Base-by-base conservation (phyloP, 2,113 vertebrate genomes). In the rabbit (Oryctolagus cuniculus) region DNA sequence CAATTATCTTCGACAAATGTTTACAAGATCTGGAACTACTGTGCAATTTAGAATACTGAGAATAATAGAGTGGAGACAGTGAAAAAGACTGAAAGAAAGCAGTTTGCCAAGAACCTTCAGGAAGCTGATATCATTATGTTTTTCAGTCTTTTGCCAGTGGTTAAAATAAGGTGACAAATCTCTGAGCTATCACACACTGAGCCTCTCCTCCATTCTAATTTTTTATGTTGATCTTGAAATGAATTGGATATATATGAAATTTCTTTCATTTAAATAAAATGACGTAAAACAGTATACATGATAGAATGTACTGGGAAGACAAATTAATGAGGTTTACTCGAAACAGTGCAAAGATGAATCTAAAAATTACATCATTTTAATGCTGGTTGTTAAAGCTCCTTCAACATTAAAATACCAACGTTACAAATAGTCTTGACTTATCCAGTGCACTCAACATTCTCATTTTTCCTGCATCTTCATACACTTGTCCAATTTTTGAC, bases 171-270 rank as follows among this genome's bases (percentile, higher is more conserved):
- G 29, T 8, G 6, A 70, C n/a, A 85, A 25, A 15, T 38, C n/a
- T 72, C 49, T 70, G 25, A 95, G 38, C 29, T 34, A 53, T 36
- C 24, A 63, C n/a, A 87, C 21, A 6, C 19, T 74, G 10, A 53
- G 36, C 58, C 25, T 27, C 22, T 64, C n/a, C 34, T 81, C 22
- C 19, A 38, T 7, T 31, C 9, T 64, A 73, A 89, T 49, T 66
- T 64, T 51, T 73, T 67, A 74, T 67, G 81, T 92, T 67, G 7
- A 67, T n/a, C 64, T 86, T 92, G 79, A 79, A 83, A 16, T 19
- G 13, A 79, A 67, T 92, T 95, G 67, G 12, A 9, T 63, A 36
- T 53, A 58, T 83, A 53, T 73, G 25, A 15, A 67, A 15, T 73
- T 88, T 72, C 27, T 72, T 55, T 89, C 29, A 64, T 58, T 84